A percentile compares a stretch with the other conserved stretches of the same genome.
Evolutionary conservation across 2,888 invertebrate genomes (phyloP).

Genomic region (Itoplectis maculator): DNA sequence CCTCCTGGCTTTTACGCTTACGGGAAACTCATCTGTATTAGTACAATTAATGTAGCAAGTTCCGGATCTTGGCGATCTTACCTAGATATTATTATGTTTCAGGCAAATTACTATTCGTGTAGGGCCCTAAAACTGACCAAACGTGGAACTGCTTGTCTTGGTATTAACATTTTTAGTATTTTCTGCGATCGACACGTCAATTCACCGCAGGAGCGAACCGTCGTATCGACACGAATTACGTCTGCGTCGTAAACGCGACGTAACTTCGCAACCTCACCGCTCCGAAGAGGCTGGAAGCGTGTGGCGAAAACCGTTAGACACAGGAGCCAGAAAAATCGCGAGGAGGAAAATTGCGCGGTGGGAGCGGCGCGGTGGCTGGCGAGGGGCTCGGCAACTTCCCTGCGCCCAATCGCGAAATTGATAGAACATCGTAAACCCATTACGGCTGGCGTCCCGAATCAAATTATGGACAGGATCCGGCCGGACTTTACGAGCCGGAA

Average conservation of each 20-base stretch:
- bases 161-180: background rate
- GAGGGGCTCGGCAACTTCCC: conserved; percentile 22
- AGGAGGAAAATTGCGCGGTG: conserved; percentile 21
- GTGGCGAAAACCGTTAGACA: background rate
- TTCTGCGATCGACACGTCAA: background rate
- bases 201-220: background rate
- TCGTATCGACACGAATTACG: conserved; percentile 5
- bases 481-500: conserved; percentile 68
- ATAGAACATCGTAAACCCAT: conserved; percentile 77
- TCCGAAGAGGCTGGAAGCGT: background rate
- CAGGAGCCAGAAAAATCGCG: conserved; percentile 11
- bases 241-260: background rate
- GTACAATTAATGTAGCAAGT: background rate
- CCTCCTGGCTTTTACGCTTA: background rate
- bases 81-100: background rate
- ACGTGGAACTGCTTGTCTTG: too few relatives aligned
- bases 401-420: conserved; percentile 69
- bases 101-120: background rate
- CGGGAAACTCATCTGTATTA: background rate
- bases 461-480: conserved; percentile 75
- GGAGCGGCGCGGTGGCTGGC: conserved; percentile 12
- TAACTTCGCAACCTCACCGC: background rate
- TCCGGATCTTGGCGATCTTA: background rate
- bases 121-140: too few relatives aligned
- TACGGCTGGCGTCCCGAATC: conserved; percentile 72